Conservation (phyloP, 2,888 invertebrate species). For the Tiphia femorata region DNA sequence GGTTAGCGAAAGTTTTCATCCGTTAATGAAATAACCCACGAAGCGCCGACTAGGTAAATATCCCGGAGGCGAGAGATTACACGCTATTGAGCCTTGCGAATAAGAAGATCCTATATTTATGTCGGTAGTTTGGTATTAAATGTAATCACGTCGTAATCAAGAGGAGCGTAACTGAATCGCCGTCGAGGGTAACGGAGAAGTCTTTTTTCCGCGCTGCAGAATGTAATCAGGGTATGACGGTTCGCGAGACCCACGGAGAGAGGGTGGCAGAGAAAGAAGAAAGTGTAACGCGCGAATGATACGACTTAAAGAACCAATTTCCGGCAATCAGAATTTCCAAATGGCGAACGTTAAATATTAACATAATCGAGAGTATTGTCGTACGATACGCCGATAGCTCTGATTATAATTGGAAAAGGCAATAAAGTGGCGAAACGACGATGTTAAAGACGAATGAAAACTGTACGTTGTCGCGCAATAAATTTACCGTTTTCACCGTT, state of each 20-base stretch:
- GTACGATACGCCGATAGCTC: no score
- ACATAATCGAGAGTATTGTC: no score
- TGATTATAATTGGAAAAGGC: no score
- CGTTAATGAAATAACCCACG: not conserved
- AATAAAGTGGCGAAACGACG: no score
- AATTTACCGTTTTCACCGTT: no score
- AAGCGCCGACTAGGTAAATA: not conserved
- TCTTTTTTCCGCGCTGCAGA: not conserved
- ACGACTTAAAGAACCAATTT: no score
- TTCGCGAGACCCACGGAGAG: not conserved
- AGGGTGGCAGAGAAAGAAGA: no score
- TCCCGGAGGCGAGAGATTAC: not conserved
- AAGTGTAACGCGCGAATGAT: no score
- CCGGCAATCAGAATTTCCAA: no score
- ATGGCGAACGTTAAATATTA: no score
- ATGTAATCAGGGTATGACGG: not conserved
- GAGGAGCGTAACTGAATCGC: constrained; percentile 32
- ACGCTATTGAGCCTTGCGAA: not conserved
- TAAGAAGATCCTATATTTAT: constrained; percentile 29
- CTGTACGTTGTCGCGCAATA: no score
- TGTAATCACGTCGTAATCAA: constrained; percentile 39
- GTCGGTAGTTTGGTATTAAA: constrained; percentile 14
- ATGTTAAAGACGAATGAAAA: no score
- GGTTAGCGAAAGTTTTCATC: not conserved
- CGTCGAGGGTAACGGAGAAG: not conserved